Percentiles rank a stretch among this genome's conserved stretches.
Evolutionary conservation across 1,140 invertebrate genomes (phyloP).

Genomic region (Formica selysi): DNA sequence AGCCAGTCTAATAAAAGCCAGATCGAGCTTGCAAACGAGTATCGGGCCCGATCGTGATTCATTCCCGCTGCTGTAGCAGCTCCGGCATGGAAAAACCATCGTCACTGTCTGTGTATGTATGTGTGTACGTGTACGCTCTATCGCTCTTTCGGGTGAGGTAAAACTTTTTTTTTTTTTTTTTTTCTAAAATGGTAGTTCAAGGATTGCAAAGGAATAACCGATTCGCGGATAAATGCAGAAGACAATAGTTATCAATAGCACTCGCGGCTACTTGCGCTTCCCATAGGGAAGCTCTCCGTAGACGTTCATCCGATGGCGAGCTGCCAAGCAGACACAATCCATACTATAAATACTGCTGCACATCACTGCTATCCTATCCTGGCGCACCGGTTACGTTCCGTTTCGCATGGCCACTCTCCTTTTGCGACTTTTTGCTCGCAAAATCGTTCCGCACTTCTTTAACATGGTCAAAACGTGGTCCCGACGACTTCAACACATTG

Average conservation of each 20-base stretch:
- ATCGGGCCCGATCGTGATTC: slow-evolving; percentile 66
- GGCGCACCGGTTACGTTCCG: slow-evolving; percentile 66
- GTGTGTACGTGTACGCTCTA: too few relatives aligned
- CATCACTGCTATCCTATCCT: slow-evolving; percentile 75
- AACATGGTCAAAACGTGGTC: slow-evolving; percentile 42
- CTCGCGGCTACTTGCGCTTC: slow-evolving; percentile 37
- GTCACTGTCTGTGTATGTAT: not conserved
- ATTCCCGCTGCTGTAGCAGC: slow-evolving; percentile 22
- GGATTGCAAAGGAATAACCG: slow-evolving; percentile 10
- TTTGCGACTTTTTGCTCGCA: slow-evolving; percentile 60
- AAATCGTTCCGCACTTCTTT: slow-evolving; percentile 53
- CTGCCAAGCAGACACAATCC: slow-evolving; percentile 83
- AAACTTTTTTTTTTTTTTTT: not conserved
- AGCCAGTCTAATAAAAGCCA: slow-evolving; percentile 80
- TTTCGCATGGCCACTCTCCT: slow-evolving; percentile 65
- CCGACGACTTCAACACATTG: slow-evolving; percentile 22
- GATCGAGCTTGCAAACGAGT: slow-evolving; percentile 66
- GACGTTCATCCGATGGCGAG: slow-evolving; percentile 76
- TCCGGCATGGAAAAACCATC: slow-evolving; percentile 54
- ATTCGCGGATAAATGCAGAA: slow-evolving; percentile 39
- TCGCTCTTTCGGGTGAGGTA: not conserved
- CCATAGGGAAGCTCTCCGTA: slow-evolving; percentile 64
- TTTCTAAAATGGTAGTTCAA: not conserved
- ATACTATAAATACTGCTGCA: slow-evolving; percentile 83
- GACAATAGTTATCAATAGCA: slow-evolving; percentile 60